A percentile compares a stretch with the other conserved stretches of the same genome.
Evolutionary conservation across 1,140 invertebrate genomes (phyloP).

Genomic region (Venustaconcha ellipsiformis): DNA sequence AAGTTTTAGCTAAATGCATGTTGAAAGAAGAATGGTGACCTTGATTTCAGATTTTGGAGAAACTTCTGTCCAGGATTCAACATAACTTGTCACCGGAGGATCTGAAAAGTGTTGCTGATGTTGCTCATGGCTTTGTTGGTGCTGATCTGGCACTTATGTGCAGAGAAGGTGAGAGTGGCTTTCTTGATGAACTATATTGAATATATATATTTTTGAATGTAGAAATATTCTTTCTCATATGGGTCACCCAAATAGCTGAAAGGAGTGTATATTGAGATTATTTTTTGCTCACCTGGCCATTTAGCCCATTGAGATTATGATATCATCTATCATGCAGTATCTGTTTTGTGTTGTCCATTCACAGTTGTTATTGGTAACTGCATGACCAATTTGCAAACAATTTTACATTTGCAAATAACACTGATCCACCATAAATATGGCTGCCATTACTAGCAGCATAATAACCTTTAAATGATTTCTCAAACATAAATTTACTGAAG

Average conservation of each 20-base stretch:
- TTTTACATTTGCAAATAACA: too few species aligned
- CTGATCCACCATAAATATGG: too few species aligned
- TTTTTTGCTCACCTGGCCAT: neutral
- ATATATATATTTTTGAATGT: neutral
- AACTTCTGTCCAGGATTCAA: constrained; percentile 42
- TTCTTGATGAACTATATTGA: constrained; percentile 4
- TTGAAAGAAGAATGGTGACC: too few species aligned
- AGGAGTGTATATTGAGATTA: neutral
- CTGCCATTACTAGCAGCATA: too few species aligned
- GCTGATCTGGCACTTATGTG: constrained; percentile 85
- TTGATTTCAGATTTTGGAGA: constrained; percentile 56
- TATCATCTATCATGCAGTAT: too few species aligned
- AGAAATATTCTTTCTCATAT: neutral
- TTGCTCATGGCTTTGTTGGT: constrained; percentile 89
- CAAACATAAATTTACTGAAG: too few species aligned
- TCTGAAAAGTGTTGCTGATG: constrained; percentile 76
- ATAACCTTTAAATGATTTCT: too few species aligned
- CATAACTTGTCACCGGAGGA: constrained; percentile 74
- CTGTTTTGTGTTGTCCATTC: neutral
- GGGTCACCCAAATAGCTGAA: neutral
- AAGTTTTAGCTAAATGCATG: too few species aligned
- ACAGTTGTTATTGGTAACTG: too few species aligned
- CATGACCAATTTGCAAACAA: too few species aligned
- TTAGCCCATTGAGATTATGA: neutral
- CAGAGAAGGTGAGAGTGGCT: constrained; percentile 70